A percentile compares a stretch with the other conserved stretches of the same genome.
phyloP scores from a whole-genome alignment of 2,113 vertebrate genomes.

The Apeltes quadracus region DNA sequence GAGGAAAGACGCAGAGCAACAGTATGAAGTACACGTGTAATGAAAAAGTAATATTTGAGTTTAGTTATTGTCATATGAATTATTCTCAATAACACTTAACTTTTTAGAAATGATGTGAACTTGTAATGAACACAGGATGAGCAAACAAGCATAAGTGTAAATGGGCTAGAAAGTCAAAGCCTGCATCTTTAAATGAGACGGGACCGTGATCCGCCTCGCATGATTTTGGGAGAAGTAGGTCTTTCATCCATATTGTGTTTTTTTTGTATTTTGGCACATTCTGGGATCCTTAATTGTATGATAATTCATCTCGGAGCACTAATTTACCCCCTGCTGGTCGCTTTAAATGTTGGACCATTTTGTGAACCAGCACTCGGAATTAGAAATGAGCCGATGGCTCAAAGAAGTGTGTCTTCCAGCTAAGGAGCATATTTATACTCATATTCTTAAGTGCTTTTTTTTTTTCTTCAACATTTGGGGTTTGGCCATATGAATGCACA shows the following conservation, averaged over 20 bases:
- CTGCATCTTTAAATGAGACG: constrained; percentile 35
- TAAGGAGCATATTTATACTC: constrained; percentile 79
- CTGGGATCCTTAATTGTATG: constrained; percentile 89
- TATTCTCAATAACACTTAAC: background rate
- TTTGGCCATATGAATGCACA: constrained; percentile 73
- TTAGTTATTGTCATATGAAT: constrained; percentile 12
- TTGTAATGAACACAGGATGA: background rate
- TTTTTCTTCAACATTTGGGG: constrained; percentile 54
- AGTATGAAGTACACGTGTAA: constrained; percentile 12
- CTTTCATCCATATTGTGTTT: constrained; percentile 77
- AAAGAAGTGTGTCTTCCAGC: constrained; percentile 78
- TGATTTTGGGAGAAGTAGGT: constrained; percentile 65
- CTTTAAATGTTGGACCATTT: constrained; percentile 88
- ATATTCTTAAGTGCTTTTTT: constrained; percentile 74
- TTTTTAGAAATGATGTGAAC: constrained; percentile 1
- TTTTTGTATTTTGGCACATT: constrained; percentile 84
- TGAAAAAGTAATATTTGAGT: constrained; percentile 17
- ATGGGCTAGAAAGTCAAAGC: constrained; percentile 25
- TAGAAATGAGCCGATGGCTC: constrained; percentile 86
- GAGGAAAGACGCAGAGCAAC: constrained; percentile 27
- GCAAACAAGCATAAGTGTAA: background rate
- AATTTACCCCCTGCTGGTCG: constrained; percentile 92
- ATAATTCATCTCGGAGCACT: constrained; percentile 93
- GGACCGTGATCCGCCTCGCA: constrained; percentile 29
- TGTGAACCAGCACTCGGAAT: constrained; percentile 86